Evolutionary conservation across 2,888 invertebrate genomes (phyloP).

Genomic region (Leucoma salicis): DNA sequence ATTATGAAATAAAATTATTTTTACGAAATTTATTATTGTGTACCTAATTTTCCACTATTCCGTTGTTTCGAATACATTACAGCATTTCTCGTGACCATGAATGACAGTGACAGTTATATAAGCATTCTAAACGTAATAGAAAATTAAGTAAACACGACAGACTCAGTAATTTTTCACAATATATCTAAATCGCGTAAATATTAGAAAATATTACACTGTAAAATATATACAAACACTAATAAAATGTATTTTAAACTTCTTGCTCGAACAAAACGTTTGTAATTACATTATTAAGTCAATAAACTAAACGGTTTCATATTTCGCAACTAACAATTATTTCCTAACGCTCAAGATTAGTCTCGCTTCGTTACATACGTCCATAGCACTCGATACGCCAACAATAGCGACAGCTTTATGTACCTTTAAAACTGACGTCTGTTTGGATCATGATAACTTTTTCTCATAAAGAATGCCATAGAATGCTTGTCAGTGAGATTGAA

Average conservation of each 20-base stretch:
- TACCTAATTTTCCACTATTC: too few species aligned
- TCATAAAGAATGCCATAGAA: constrained; percentile 32
- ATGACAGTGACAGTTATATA: too few species aligned
- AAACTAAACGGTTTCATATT: constrained; percentile 13
- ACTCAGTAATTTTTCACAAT: too few species aligned
- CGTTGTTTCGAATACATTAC: too few species aligned
- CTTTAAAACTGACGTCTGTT: constrained; percentile 18
- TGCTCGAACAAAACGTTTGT: not conserved
- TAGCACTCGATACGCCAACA: constrained; percentile 26
- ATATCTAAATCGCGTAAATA: too few species aligned
- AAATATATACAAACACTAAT: too few species aligned
- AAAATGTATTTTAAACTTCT: not conserved
- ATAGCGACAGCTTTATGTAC: constrained; percentile 25
- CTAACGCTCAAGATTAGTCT: constrained; percentile 24
- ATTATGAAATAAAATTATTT: too few species aligned
- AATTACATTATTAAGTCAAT: constrained; percentile 7
- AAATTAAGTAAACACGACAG: too few species aligned
- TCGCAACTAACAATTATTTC: constrained; percentile 17
- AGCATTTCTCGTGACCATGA: too few species aligned
- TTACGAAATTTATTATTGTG: too few species aligned
- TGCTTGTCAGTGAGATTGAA: constrained; percentile 33
- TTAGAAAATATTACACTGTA: too few species aligned
- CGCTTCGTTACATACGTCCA: constrained; percentile 29
- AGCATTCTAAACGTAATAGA: too few species aligned
- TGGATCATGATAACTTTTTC: constrained; percentile 35